phyloP scores from a whole-genome alignment of 1,140 invertebrate genomes.

The Chlorops oryzae region DNA sequence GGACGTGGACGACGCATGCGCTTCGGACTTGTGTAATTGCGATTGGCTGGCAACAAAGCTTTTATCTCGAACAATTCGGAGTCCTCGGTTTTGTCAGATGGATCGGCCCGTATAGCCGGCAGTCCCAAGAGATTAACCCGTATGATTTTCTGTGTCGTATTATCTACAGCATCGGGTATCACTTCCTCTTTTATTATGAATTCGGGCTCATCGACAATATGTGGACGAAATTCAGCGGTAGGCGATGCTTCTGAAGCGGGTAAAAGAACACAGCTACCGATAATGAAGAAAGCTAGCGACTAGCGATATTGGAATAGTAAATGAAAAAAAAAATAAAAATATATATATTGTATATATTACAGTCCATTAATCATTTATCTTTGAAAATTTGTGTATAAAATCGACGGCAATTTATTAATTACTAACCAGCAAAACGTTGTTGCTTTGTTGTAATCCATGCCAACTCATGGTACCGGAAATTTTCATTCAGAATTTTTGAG shows the following conservation, averaged over 20 bases:
- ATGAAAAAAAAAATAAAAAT: neutral
- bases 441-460: too few relatives aligned
- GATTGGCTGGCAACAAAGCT: constrained; percentile 22
- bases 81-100: constrained; percentile 26
- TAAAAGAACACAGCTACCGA: neutral
- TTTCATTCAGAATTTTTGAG: too few relatives aligned
- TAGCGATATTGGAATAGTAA: neutral
- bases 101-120: constrained; percentile 28
- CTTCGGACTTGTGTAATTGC: constrained; percentile 32
- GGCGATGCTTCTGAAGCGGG: neutral
- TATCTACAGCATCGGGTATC: constrained; percentile 29
- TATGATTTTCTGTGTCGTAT: constrained; percentile 39
- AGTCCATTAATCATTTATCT: neutral
- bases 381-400: neutral
- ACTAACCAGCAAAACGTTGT: too few relatives aligned
- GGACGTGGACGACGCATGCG: constrained; percentile 21
- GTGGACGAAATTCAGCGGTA: neutral
- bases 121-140: constrained; percentile 35
- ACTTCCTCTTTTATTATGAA: constrained; percentile 34
- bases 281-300: neutral
- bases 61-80: constrained; percentile 39
- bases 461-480: too few relatives aligned
- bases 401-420: neutral
- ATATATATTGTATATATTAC: neutral
- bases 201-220: constrained; percentile 13